These are phyloP conservation scores for Pteronotus mesoamericanus DNA, from an alignment of 2,797 vertebrate genomes.

Conservation along the genomic window DNA sequence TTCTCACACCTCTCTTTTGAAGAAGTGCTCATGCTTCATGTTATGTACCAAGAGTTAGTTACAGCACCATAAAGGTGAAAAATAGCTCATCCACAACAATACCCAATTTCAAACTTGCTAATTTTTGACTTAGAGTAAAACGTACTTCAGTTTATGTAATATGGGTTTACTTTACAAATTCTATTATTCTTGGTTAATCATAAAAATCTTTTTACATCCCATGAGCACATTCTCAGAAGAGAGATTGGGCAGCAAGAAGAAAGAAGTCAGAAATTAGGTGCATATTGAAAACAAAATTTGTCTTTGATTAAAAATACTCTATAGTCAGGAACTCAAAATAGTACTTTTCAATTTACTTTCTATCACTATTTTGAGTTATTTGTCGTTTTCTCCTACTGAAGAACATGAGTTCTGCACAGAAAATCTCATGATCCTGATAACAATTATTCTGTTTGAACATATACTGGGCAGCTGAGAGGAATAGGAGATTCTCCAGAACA, in stretches of 20 bases:
- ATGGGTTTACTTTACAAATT: not conserved
- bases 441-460: not conserved
- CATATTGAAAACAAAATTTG: not conserved
- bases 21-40: not conserved
- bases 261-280: not conserved
- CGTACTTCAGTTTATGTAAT: not conserved
- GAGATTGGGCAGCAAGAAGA: not conserved
- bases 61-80: not conserved
- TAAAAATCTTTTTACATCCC: not conserved
- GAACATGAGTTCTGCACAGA: not conserved
- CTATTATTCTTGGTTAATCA: not conserved
- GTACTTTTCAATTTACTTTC: not conserved
- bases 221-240: not conserved
- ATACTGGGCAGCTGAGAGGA: not conserved
- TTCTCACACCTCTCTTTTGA: conserved; percentile 38
- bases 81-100: not conserved
- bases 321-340: not conserved
- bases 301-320: not conserved
- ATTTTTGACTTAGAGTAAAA: not conserved
- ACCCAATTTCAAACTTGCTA: not conserved
- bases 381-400: not conserved
- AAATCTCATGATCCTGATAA: not conserved
- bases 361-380: not conserved
- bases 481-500: not conserved
- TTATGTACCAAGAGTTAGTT: not conserved